Percentiles rank a stretch among this genome's conserved stretches.
phyloP scores from a whole-genome alignment of 2,113 vertebrate genomes.

The Potamarius usumacintae region DNA sequence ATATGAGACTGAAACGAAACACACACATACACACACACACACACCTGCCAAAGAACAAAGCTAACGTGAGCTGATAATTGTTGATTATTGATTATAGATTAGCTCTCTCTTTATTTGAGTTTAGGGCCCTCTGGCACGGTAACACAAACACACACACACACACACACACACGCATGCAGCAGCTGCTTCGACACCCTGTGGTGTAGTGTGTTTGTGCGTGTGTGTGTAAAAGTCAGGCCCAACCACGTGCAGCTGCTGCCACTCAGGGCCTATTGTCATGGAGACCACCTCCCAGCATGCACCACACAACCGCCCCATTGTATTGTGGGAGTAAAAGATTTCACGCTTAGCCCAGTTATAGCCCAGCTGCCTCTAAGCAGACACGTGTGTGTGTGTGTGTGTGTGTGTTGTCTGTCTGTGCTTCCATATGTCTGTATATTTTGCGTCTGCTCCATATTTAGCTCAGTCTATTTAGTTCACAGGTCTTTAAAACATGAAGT shows the following conservation, averaged over 20 bases:
- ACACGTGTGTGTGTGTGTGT: conserved; percentile 37
- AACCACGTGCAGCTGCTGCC: conserved; percentile 54
- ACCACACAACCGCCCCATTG: conserved; percentile 52
- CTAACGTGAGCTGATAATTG: conserved; percentile 43
- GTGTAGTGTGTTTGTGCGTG: conserved; percentile 30
- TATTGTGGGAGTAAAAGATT: conserved; percentile 52
- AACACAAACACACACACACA: conserved; percentile 30
- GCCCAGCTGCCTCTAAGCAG: conserved; percentile 53
- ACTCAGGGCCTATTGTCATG: conserved; percentile 51
- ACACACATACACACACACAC: conserved; percentile 44
- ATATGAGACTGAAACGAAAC: background rate
- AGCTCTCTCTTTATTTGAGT: conserved; percentile 47
- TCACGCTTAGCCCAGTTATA: conserved; percentile 51
- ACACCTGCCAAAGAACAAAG: conserved; percentile 37
- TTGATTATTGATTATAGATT: conserved; percentile 60
- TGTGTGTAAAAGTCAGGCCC: conserved; percentile 12
- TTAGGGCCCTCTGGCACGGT: conserved; percentile 37
- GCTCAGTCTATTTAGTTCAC: background rate
- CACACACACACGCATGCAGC: conserved; percentile 34
- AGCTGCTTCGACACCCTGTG: conserved; percentile 56
- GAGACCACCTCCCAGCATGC: conserved; percentile 56
- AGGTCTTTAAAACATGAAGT: too few species aligned
- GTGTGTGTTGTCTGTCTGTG: conserved; percentile 26
- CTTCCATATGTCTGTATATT: conserved; percentile 31
- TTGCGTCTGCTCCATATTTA: background rate